Base-by-base conservation (phyloP, 2,113 vertebrate genomes). In the Macquaria ambigua region DNA sequence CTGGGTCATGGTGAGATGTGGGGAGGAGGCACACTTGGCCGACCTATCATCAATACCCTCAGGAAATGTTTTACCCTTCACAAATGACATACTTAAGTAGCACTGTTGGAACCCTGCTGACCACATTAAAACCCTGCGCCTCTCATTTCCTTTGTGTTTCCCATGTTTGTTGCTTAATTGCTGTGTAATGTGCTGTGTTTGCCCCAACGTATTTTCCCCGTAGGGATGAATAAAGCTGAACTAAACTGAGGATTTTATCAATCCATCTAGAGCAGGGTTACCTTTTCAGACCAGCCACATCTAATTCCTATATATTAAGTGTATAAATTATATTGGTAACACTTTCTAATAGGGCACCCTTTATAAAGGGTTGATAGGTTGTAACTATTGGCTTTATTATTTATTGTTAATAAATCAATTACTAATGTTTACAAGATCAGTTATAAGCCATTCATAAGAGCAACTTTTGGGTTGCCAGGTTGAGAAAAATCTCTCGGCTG, bases 11-110 rank as follows among this genome's bases (percentile, higher is more conserved):
- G 73, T 71, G 74, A 81, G 79, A 88, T 39, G 69, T 68, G 28
- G 56, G 50, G 37, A 80, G 62, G 76, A 87, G 75, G 72, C 70
- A 73, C 55, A 86, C 78, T 89, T 85, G 86, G 78, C 77, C 55
- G 86, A 86, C 80, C 85, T 66, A 79, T 69, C 86, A 86, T 61
- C 66, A 62, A 71, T 34, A 62, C 86, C 72, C 87, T 55, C 69
- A 70, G 83, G 88, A 84, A 84, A 79, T 66, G 76, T 55, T 86
- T 71, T 69, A 62, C 82, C 85, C 82, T 68, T 86, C 66, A 72
- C 43, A 74, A 87, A 87, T 82, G 75, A 84, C 73, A 85, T 56
- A 66, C 55, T 88, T 81, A 70, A 82, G 46, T 62, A 83, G 66
- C 25, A 28, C 67, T 6, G 48, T 21, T 79, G 83, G 73, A 90